Evolutionary conservation across 1,140 invertebrate genomes (phyloP).

Genomic region (Bicyclus anynana): DNA sequence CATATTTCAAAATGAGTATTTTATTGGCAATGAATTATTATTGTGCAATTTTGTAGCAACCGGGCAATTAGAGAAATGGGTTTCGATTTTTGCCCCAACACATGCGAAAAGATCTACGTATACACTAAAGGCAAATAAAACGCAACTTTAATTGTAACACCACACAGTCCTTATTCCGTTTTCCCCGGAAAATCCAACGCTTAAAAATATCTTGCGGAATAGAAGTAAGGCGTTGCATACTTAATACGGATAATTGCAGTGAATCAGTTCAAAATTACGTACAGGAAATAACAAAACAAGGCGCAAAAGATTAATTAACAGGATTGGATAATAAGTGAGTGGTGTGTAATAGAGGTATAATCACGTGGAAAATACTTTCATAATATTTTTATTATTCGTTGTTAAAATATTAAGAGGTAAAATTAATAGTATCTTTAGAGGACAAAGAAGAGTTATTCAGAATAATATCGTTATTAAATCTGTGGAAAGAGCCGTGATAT

Average conservation of each 20-base stretch:
- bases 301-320: constrained; percentile 49
- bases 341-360: background rate
- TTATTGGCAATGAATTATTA: constrained; percentile 50
- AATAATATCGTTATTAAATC: no score
- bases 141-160: background rate
- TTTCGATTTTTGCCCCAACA: constrained; percentile 32
- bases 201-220: constrained; percentile 21
- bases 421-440: no score
- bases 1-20: constrained; percentile 38
- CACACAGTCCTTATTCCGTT: constrained; percentile 9
- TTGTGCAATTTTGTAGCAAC: constrained; percentile 42
- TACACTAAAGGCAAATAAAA: background rate
- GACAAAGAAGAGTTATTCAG: no score
- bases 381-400: background rate
- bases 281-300: constrained; percentile 38
- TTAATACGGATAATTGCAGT: constrained; percentile 31
- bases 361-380: background rate
- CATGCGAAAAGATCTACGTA: background rate
- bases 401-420: no score
- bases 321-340: constrained; percentile 1
- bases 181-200: background rate
- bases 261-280: constrained; percentile 40
- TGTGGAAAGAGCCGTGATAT: no score
- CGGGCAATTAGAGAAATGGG: constrained; percentile 49
- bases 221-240: constrained; percentile 27